Evolutionary conservation across 2,888 invertebrate genomes (phyloP), one percentile per base, ranked within the genome.

Genomic region (Sinodicranocentrus sp.): DNA sequence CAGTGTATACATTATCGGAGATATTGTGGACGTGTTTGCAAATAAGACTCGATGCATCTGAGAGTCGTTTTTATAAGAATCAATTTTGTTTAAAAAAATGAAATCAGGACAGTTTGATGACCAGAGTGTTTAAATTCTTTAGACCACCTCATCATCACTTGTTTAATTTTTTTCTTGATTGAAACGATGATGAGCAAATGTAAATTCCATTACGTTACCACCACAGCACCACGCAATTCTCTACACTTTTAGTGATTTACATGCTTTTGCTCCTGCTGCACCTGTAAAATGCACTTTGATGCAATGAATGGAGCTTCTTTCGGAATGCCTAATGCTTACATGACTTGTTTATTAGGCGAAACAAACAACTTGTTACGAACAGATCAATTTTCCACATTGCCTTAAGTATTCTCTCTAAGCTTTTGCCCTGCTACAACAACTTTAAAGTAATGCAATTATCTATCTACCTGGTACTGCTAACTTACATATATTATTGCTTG

Each of bases 51-150:
- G 5, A 13, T 48, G 48, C n/a, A 48, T 17, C n/a, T 17, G 48
- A 48, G 5, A 15, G 15, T 17, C n/a, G 5, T 48, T 15, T 48
- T 33, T n/a, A 48, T n/a, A 33, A 73, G 73, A 75, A 44, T 73
- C 48, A 63, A 63, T 80, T 80, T 80, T 65, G 39, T 61, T 63
- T 43, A 25, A 26, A 68, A 71, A 68, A 67, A 25, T 67, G 73
- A 82, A 73, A 82, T 82, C 80, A 82, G 80, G 73, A 65, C 67
- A 71, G 79, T 67, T 67, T 59, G 67, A 65, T 67, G 80, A 59
- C 57, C 80, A 82, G 63, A 63, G 65, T 65, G 10, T 52, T 54
- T 52, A 48, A 70, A 61, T 63, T 23, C 59, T 63, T 54, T 44
- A 17, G 5, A 48, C 48, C 15, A 5, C 48, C 17, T 48, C 15